phyloP scores from a whole-genome alignment of 2,888 invertebrate species.

The Scaptomyza reducta region DNA sequence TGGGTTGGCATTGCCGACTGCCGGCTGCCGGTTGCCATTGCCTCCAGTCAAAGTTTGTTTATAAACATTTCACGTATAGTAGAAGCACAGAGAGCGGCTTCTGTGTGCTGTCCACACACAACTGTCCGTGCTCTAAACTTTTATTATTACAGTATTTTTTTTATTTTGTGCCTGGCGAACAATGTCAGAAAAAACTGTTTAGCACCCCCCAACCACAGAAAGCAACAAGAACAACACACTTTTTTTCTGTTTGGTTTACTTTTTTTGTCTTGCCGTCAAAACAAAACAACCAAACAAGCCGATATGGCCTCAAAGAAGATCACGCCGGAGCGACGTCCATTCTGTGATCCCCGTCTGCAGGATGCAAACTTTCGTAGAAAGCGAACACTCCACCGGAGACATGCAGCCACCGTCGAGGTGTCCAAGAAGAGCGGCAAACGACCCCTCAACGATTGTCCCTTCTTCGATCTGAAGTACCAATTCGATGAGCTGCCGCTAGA shows the following conservation, averaged over 20 bases:
- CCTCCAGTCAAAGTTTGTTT: conserved; percentile 67
- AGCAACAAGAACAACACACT: conserved; percentile 31
- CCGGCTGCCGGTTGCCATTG: conserved; percentile 50
- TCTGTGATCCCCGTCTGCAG: conserved; percentile 65
- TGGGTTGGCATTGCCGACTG: conserved; percentile 2
- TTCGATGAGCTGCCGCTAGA: conserved; percentile 83
- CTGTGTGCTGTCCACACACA: conserved; percentile 46
- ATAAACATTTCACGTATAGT: conserved; percentile 75
- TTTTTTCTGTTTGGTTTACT: conserved; percentile 30
- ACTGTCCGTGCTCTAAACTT: conserved; percentile 71
- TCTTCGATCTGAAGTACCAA: conserved; percentile 80
- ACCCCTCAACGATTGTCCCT: conserved; percentile 82
- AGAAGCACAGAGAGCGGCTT: conserved; percentile 32
- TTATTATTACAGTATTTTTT: conserved; percentile 65
- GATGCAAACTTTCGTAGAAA: conserved; percentile 47
- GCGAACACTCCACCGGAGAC: conserved; percentile 34
- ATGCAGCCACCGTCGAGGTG: neutral
- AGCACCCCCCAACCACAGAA: conserved; percentile 35
- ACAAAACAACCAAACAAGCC: conserved; percentile 24
- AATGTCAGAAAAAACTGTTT: conserved; percentile 51
- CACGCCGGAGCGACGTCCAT: conserved; percentile 75
- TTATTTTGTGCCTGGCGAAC: conserved; percentile 50
- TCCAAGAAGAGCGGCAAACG: conserved; percentile 58
- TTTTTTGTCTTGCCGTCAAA: conserved; percentile 27
- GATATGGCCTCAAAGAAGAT: conserved; percentile 46